Evolutionary conservation across 2,113 vertebrate species (phyloP).

Genomic region (Spilogale gracilis): DNA sequence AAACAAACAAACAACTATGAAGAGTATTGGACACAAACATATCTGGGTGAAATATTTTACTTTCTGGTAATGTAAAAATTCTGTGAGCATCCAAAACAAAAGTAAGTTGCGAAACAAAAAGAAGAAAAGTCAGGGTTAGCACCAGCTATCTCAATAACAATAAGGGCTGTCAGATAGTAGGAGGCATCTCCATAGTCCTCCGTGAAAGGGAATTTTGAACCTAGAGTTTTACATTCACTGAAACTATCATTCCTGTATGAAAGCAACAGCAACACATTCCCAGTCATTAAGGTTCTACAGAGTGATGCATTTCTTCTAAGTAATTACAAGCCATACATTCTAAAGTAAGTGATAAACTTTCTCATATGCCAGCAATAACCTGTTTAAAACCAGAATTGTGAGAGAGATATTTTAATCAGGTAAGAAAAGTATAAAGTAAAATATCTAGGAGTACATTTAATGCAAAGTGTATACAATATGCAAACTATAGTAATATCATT

Average conservation of each 20-base stretch:
- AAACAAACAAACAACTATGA: not conserved
- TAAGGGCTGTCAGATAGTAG: not conserved
- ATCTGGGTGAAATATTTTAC: not conserved
- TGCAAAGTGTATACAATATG: not conserved
- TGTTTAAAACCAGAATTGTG: slow-evolving; percentile 18
- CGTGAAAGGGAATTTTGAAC: slow-evolving; percentile 33
- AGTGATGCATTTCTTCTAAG: not conserved
- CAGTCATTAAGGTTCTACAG: not conserved
- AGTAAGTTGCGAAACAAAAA: not conserved
- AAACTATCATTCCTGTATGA: not conserved
- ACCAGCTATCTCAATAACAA: not conserved
- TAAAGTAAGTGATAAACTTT: slow-evolving; percentile 19
- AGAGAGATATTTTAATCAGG: not conserved
- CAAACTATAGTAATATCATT: not conserved
- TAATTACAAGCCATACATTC: not conserved
- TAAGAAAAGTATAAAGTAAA: not conserved
- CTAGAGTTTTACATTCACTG: not conserved
- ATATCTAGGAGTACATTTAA: not conserved
- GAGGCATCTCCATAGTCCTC: not conserved
- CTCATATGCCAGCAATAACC: not conserved
- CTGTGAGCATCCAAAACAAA: not conserved
- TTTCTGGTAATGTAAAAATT: slow-evolving; percentile 1
- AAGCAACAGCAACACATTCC: slow-evolving; percentile 1
- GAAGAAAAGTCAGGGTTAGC: not conserved
- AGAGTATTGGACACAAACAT: not conserved